A percentile compares a stretch with the other conserved stretches of the same genome.
These are phyloP conservation scores for Eolophus roseicapilla DNA, from an alignment of 2,113 vertebrate species.

Conservation along the genomic window DNA sequence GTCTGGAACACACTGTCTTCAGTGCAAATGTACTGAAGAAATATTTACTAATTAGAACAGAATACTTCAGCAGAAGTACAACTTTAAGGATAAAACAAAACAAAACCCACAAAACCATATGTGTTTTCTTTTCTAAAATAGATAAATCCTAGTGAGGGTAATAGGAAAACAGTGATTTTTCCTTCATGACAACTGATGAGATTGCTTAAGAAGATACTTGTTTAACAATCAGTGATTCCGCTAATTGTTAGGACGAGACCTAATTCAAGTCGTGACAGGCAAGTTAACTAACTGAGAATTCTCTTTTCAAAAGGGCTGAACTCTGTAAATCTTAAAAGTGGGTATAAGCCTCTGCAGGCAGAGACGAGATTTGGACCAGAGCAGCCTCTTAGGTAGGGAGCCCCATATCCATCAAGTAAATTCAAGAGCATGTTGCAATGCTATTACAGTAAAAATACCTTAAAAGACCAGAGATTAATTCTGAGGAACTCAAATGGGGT, in stretches of 20 bases:
- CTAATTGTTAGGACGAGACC: background rate
- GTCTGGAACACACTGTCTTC: background rate
- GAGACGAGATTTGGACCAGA: background rate
- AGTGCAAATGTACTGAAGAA: background rate
- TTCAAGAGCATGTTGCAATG: fast-evolving
- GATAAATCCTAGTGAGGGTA: background rate
- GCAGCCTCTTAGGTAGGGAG: background rate
- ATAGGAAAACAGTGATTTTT: background rate
- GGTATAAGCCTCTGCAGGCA: background rate
- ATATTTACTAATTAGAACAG: background rate
- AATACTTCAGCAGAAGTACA: background rate
- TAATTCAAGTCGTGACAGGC: background rate
- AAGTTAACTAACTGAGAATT: background rate
- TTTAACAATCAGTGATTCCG: background rate
- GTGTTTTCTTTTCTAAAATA: background rate
- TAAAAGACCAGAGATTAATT: background rate
- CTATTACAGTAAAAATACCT: background rate
- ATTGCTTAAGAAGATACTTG: background rate
- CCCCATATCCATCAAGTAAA: background rate
- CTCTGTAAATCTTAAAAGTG: background rate
- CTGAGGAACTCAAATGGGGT: background rate
- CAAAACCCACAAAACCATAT: background rate
- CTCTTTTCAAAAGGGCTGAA: background rate
- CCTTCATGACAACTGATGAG: background rate
- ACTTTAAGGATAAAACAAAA: background rate